Percentiles rank a stretch among this genome's conserved stretches.
These are phyloP conservation scores for Sander vitreus DNA, from an alignment of 2,113 vertebrate species.

Conservation along the genomic window DNA sequence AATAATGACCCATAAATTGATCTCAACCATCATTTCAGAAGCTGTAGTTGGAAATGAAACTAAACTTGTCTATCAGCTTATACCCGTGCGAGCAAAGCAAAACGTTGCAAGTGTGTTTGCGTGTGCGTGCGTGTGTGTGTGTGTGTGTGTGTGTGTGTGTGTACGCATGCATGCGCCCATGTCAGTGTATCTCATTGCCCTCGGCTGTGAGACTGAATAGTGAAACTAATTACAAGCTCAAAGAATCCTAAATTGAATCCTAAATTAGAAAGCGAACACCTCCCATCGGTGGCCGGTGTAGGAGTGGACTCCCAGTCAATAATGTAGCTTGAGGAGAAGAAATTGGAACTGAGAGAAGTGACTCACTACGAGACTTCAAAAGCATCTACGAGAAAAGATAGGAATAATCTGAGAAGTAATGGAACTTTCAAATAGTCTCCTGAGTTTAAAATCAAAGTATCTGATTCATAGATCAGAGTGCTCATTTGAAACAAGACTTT, in stretches of 20 bases:
- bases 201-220: slow-evolving; percentile 64
- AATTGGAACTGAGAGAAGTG: slow-evolving; percentile 32
- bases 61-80: slow-evolving; percentile 2
- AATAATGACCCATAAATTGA: neutral
- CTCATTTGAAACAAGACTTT: neutral
- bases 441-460: neutral
- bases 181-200: slow-evolving; percentile 47
- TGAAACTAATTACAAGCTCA: slow-evolving; percentile 78
- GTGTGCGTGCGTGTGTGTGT: slow-evolving; percentile 5
- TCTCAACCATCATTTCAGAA: neutral
- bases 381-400: neutral
- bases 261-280: slow-evolving; percentile 81
- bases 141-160: neutral
- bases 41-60: slow-evolving; percentile 15
- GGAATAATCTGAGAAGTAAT: neutral
- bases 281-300: slow-evolving; percentile 64
- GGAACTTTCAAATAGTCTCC: neutral
- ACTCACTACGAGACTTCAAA: slow-evolving; percentile 18
- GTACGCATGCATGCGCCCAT: slow-evolving; percentile 16
- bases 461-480: neutral
- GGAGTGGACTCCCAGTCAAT: slow-evolving; percentile 64
- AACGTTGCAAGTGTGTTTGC: slow-evolving; percentile 10
- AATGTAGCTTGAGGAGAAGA: slow-evolving; percentile 58
- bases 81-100: slow-evolving; percentile 13
- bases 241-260: slow-evolving; percentile 74